Evolutionary conservation across 1,140 invertebrate species (phyloP), one percentile per base, ranked within the genome.

Genomic region (Lordiphosa mommai): DNA sequence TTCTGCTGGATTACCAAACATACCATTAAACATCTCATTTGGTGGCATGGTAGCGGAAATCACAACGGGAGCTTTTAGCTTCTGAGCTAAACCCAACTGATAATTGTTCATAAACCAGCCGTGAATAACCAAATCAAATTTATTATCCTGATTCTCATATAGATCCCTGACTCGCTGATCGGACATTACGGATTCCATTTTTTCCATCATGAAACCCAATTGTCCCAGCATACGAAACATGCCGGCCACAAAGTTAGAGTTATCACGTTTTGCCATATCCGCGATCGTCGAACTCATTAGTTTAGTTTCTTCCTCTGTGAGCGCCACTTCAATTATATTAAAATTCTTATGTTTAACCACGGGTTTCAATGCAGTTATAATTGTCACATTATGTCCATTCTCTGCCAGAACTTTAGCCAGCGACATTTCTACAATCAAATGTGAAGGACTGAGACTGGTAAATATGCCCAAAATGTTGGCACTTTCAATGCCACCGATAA

Each of bases 381-480:
- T 68, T 0, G 86, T 87, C 4, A 88, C 61, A 33, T 88, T 74
- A 41, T 88, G 86, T 2, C 80, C 84, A 23, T 46, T 27, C 23
- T 88, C 84, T 0, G 79, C 84, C 9, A 88, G 30, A 0, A 66
- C 59, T 34, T 71, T 65, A 0, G 50, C 64, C 23, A 69, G 40
- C n/a, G 86, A 70, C 43, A 85, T 65, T 16, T 87, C 60, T 0
- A 87, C 38, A 5, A 87, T 82, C 9, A 87, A 17, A 55, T 87
- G 85, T 0, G 85, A 87, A 5, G 69, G 61, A 13, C 61, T 64
- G 0, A 47, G 14, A 6, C 65, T 79, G 0, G 61, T 67, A 7
- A 86, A 84, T 2, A 87, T 27, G 0, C 64, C 71, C 1, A 87
- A 38, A 43, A 87, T 87, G 17, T 84, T 86, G 0, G 77, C 56